A percentile compares a stretch with the other conserved stretches of the same genome.
These are phyloP conservation scores for Holocentrus rufus DNA, from an alignment of 2,797 vertebrate genomes.

Conservation along the genomic window DNA sequence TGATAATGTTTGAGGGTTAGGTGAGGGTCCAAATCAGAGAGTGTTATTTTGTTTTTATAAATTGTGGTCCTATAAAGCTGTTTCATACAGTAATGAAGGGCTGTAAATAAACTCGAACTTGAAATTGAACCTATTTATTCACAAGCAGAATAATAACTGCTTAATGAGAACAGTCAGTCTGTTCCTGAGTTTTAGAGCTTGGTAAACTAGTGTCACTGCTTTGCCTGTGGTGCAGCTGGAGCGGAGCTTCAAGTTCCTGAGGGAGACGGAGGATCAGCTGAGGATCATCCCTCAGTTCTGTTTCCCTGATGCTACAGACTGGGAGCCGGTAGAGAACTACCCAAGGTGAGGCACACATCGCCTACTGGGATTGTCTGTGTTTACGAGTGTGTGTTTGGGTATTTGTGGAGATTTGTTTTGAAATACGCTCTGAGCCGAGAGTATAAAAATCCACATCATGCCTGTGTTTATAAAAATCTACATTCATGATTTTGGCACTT, in stretches of 20 bases:
- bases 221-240: conserved; percentile 80
- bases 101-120: no score
- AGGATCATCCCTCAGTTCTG: conserved; percentile 93
- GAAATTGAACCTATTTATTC: no score
- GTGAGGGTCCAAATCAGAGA: no score
- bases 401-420: not conserved
- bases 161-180: not conserved
- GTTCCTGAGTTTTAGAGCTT: not conserved
- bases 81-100: no score
- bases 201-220: not conserved
- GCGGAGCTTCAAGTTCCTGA: conserved; percentile 89
- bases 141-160: not conserved
- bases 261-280: conserved; percentile 90
- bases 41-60: no score
- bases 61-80: no score
- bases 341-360: conserved; percentile 80
- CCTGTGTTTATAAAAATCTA: no score
- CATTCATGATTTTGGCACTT: no score
- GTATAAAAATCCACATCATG: no score
- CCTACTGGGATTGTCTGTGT: not conserved
- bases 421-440: no score
- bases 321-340: conserved; percentile 87
- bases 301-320: conserved; percentile 90
- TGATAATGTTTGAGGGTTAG: no score
- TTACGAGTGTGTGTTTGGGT: not conserved